Conservation (phyloP, 2,797 vertebrate species). For the Peromyscus nudipes region DNA sequence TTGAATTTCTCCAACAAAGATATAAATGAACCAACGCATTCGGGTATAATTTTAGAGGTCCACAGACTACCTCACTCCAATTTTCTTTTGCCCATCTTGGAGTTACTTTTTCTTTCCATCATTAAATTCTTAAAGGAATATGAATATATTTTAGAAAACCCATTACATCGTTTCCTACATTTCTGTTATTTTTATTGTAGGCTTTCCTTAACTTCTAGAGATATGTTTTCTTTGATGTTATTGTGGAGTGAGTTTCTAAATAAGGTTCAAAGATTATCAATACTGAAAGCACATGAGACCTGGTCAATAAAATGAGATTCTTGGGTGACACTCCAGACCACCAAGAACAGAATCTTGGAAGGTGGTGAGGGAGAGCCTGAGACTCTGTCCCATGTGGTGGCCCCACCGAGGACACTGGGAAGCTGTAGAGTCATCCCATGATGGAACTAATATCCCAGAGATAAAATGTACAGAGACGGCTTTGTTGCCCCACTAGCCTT, state of each 20-base stretch:
- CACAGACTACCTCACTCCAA: neutral
- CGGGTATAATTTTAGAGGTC: slow-evolving; percentile 10
- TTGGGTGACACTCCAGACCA: neutral
- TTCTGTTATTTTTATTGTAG: neutral
- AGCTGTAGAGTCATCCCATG: neutral
- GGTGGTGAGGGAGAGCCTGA: neutral
- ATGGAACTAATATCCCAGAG: neutral
- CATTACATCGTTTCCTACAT: neutral
- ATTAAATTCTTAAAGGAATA: slow-evolving; percentile 48
- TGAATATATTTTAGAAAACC: slow-evolving; percentile 14
- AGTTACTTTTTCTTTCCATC: slow-evolving; percentile 36
- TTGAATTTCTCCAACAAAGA: slow-evolving; percentile 20
- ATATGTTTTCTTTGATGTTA: slow-evolving; percentile 13
- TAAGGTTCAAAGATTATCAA: slow-evolving; percentile 14
- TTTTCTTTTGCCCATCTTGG: slow-evolving; percentile 35
- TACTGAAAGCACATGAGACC: neutral
- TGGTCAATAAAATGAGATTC: neutral
- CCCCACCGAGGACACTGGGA: rapidly evolving
- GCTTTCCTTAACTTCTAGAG: slow-evolving; percentile 29
- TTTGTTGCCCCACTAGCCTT: neutral
- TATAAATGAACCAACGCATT: neutral
- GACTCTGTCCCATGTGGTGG: too few species aligned
- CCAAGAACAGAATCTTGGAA: neutral
- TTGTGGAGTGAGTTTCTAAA: neutral
- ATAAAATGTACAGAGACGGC: neutral